These are phyloP conservation scores for Sebastes variabilis DNA, from an alignment of 2,797 vertebrate species.

Conservation along the genomic window DNA sequence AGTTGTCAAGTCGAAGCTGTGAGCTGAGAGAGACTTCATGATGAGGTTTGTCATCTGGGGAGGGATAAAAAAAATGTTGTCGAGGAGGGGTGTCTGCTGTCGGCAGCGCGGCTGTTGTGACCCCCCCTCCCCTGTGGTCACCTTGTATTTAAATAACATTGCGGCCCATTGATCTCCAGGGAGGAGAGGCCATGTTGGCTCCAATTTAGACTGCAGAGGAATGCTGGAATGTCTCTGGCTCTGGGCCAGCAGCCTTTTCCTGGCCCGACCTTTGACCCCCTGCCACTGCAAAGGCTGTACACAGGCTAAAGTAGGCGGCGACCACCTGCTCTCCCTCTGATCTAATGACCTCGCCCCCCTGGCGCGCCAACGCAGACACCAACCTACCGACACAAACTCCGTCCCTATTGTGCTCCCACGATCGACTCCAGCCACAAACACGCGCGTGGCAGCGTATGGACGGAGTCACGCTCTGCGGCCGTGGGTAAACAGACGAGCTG, in stretches of 20 bases:
- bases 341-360: constrained; percentile 54
- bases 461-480: constrained; percentile 48
- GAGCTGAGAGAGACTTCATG: constrained; percentile 22
- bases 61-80: not conserved
- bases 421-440: constrained; percentile 13
- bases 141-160: constrained; percentile 72
- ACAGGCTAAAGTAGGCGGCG: constrained; percentile 40
- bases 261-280: constrained; percentile 74
- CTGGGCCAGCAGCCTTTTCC: constrained; percentile 65
- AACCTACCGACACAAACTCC: not conserved
- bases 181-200: constrained; percentile 44
- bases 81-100: constrained; percentile 4
- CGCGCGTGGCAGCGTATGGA: constrained; percentile 8
- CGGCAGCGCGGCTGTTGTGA: constrained; percentile 20
- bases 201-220: constrained; percentile 70
- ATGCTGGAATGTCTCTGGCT: constrained; percentile 74
- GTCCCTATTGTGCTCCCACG: not conserved
- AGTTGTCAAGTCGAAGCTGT: constrained; percentile 23
- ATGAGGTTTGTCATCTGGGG: constrained; percentile 32
- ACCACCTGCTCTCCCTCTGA: constrained; percentile 74
- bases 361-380: not conserved
- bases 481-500: constrained; percentile 61
- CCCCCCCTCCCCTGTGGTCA: constrained; percentile 33
- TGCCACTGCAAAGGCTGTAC: constrained; percentile 23
- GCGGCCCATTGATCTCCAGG: constrained; percentile 69